Base-by-base conservation (phyloP, 2,113 vertebrate genomes). In the Dolichotis patagonum region DNA sequence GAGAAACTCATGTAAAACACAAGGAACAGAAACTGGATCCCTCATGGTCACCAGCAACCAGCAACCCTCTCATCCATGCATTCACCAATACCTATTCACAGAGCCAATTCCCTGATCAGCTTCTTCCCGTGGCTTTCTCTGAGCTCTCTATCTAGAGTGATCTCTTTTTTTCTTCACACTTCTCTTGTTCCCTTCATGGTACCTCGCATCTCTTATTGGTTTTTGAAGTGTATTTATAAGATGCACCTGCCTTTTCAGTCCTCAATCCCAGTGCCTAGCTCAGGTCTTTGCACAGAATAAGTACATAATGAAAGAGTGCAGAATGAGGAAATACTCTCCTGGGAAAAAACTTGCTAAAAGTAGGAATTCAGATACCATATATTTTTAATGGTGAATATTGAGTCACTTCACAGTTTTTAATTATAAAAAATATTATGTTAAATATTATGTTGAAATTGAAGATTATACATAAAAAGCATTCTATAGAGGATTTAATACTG, bases 381-480 rank as follows among this genome's bases (percentile, higher is more conserved):
- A 63, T 58, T 26, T 41, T 83, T 77, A 92, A 83, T 73, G 43
- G 58, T 38, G 60, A 75, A 30, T 35, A 81, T 5, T 58, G 19
- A 63, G 16, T 71, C 65, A 30, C 38, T 54, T 71, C 63, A 49
- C 7, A 69, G 38, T 20, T 86, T 90, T 63, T 94, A 60, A 90
- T 71, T 87, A 90, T 7, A 90, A 49, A 52, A 52, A 52, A 52
- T 49, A 49, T 49, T 49, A 49, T 49, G 46, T 49, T 81, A 90
- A 90, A 83, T 84, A 80, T 96, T 89, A 78, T 90, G 28, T 30
- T 81, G 63, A 92, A 92, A 87, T 84, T 43, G 26, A 90, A 87
- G 22, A 19, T 43, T 86, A 63, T 63, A 94, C 87, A 32, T n/a
- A 87, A 88, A 83, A 85, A 43, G 73, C 17, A 60, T 82, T 65